These are phyloP conservation scores for Caenorhabditis latens DNA, from an alignment of 1,140 invertebrate species.

Conservation along the genomic window DNA sequence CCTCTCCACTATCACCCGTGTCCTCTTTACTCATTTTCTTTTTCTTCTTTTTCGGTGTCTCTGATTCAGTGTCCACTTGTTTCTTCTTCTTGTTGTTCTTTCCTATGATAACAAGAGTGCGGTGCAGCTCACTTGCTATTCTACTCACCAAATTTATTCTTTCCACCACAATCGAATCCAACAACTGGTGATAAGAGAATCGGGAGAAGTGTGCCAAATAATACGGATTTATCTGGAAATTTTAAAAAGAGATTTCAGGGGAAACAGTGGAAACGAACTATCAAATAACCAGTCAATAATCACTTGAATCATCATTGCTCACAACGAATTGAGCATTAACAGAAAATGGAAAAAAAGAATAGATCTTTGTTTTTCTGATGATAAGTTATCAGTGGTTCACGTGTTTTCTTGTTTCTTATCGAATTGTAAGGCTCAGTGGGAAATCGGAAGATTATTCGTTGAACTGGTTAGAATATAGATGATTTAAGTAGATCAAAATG, in stretches of 20 bases:
- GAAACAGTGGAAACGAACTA: neutral
- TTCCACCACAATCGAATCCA: neutral
- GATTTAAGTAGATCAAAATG: no score
- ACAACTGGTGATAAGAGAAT: neutral
- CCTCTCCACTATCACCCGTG: neutral
- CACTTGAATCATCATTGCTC: neutral
- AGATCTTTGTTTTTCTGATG: no score
- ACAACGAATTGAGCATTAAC: no score
- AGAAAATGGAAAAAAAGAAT: no score
- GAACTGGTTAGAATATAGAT: no score
- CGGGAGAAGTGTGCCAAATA: neutral
- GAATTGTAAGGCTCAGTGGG: no score
- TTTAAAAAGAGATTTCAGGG: neutral
- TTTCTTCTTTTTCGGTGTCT: neutral
- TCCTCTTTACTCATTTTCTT: neutral
- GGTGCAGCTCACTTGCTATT: neutral
- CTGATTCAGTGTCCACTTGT: neutral
- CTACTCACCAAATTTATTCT: neutral
- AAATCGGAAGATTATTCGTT: no score
- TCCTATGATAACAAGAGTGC: neutral
- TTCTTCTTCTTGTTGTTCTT: neutral
- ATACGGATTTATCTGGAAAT: neutral
- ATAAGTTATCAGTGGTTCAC: no score
- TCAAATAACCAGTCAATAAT: neutral
- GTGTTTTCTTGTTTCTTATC: no score